Evolutionary conservation across 2,797 vertebrate species (phyloP).

Genomic region (Sternotherus odoratus): DNA sequence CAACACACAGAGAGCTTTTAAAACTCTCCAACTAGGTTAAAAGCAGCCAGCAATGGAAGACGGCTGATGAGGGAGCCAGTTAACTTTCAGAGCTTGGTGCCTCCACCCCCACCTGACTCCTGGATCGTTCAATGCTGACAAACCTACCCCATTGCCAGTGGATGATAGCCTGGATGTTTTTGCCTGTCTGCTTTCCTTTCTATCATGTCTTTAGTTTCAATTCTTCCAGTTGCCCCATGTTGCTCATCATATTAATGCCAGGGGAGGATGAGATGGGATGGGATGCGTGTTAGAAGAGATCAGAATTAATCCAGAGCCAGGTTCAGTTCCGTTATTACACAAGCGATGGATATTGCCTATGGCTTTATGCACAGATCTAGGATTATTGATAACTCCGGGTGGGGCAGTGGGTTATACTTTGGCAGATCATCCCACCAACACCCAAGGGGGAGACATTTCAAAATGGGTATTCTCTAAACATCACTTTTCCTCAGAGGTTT

Average conservation of each 20-base stretch:
- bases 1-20: slow-evolving; percentile 39
- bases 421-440: not conserved
- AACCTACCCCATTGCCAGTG: slow-evolving; percentile 42
- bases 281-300: not conserved
- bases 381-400: not conserved
- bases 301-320: not conserved
- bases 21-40: slow-evolving; percentile 64
- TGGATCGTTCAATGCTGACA: slow-evolving; percentile 41
- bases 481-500: not conserved
- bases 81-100: not conserved
- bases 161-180: slow-evolving; percentile 45
- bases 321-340: not conserved
- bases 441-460: not conserved
- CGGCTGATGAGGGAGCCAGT: slow-evolving; percentile 45
- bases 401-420: not conserved
- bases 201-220: slow-evolving; percentile 36
- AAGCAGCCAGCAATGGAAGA: slow-evolving; percentile 32
- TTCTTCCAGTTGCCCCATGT: not conserved
- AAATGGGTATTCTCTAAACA: not conserved
- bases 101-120: not conserved
- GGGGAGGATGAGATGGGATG: not conserved
- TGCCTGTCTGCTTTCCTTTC: rapidly evolving
- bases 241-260: slow-evolving; percentile 31
- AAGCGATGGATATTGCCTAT: not conserved
- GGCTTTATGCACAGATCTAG: not conserved